Evolutionary conservation across 2,888 invertebrate genomes (phyloP), one percentile per base, ranked within the genome.

Genomic region (Palloptera scutellata): DNA sequence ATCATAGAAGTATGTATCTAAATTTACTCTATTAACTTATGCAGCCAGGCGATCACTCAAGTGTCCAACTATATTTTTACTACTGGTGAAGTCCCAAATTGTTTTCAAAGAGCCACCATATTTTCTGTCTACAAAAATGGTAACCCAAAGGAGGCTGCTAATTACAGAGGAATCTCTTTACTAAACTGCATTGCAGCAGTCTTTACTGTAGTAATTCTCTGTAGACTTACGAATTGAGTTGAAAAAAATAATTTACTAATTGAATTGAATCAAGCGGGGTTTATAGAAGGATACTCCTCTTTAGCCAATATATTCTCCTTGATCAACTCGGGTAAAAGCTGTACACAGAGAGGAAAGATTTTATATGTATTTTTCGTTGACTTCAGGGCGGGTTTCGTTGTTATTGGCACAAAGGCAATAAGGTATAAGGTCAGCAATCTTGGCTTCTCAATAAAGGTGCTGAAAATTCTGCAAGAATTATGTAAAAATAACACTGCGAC

Each of bases 291-390:
- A 2, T 58, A 51, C 20, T 59, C 61, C 12, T 53, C 61, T 11
- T 42, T 20, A 42, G 66, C 60, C 40, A 59, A 48, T 41, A 15
- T 66, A 17, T 41, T 66, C 6, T n/a, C 2, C 13, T 8, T 48
- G 8, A 48, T 15, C 2, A 48, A 48, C 15, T 3, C 6, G 1
- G 51, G n/a, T 4, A 48, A 15, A 8, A 4, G 1, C 4, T 48
- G 6, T 48, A 48, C 6, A 4, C 2, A 48, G 30, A 55, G 61
- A 20, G 55, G 52, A n/a, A 70, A 52, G 11, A 52, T 65, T 9
- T 51, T 60, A 9, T 68, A 61, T 57, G 68, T 52, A 15, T 64
- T 68, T 55, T 64, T 64, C 43, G 68, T 68, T 9, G 68, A 65
- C 48, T 61, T 68, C 30, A 61, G 61, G 8, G 64, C 51, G 13